Evolutionary conservation across 2,113 vertebrate genomes (phyloP), one percentile per base, ranked within the genome.

Genomic region (Egretta garzetta): DNA sequence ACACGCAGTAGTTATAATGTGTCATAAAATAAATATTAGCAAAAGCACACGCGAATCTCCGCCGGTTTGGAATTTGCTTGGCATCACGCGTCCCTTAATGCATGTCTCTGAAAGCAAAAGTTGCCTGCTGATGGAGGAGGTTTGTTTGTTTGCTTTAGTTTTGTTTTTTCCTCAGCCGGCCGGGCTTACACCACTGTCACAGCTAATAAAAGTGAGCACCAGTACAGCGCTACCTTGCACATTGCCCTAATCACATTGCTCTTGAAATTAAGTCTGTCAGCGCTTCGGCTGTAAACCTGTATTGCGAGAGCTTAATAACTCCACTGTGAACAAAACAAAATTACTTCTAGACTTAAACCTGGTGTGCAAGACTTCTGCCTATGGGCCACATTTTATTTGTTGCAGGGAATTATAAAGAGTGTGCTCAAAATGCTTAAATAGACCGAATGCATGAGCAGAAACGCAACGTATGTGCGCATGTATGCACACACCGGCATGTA

Each of bases 241-340:
- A 39, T 88, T 84, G 87, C 94, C 91, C 86, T 96, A 93, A 93
- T 93, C 92, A 81, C 80, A 26, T 33, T 50, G 88, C 83, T 82
- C 86, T 68, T 53, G 56, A 92, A 96, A 95, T 96, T 91, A 94
- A 82, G 89, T 83, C 96, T 96, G 96, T 90, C 97, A 94, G 80
- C 6, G 7, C 94, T 96, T 96, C 20, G 5, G 89, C 95, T 93
- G 39, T 93, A 95, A 97, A 95, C 95, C 74, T 3, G 14, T 93
- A 86, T 84, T 98, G 96, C 35, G 0, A 95, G 83, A 91, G 88
- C 90, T 96, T 94, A 98, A 93, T 96, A 98, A 95, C 95, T 96
- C 83, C 94, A 70, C 96, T 95, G 96, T 79, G 93, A 98, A 97
- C 96, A 98, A 98, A 98, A 96, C 97, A 96, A 98, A 98, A 97